Evolutionary conservation across 1,140 invertebrate genomes (phyloP), one percentile per base, ranked within the genome.

Genomic region (Colletes gigas): DNA sequence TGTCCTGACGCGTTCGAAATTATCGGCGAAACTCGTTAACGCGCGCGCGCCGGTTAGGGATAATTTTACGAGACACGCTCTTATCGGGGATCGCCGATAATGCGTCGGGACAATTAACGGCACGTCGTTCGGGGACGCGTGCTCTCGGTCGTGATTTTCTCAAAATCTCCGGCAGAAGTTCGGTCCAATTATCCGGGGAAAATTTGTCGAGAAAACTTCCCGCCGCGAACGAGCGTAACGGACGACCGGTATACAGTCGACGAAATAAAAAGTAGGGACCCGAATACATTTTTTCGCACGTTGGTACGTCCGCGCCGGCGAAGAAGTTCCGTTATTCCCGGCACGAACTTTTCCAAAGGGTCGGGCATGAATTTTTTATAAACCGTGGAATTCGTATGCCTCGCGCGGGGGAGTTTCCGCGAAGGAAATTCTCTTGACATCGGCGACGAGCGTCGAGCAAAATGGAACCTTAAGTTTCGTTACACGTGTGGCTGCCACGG

Each of bases 401-500:
- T 12, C 0, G 15, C 69, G 50, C 6, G 41, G 30, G 21, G 30
- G 21, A 65, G 39, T 63, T 71, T 52, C 47, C 60, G 44, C 41
- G 30, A 19, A 66, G 60, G 5, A 81, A 77, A 85, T 84, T 84
- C 75, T 77, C 71, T 47, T 75, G 44, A 77, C 73, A 44, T 50
- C 50, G 14, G 17, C 10, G 39, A 3, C 41, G 44, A 44, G 59
- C 69, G 60, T 44, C 77, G 69, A 50, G 70, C 60, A 65, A 79
- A 79, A 50, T 63, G 47, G 62, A 67, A 67, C 66, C 71, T 84
- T 80, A 80, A 81, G 68, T 85, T 85, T 84, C 78, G 71, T 67
- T 80, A 80, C 78, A 84, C 78, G 83, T 85, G 83, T 71, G 78
- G 50, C 57, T 62, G 76, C 14, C 50, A 30, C 30, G 39, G 52